Percentiles rank a stretch among this genome's conserved stretches.
phyloP scores from a whole-genome alignment of 1,140 invertebrate genomes.

The Ceratoteleas bidentatus region DNA sequence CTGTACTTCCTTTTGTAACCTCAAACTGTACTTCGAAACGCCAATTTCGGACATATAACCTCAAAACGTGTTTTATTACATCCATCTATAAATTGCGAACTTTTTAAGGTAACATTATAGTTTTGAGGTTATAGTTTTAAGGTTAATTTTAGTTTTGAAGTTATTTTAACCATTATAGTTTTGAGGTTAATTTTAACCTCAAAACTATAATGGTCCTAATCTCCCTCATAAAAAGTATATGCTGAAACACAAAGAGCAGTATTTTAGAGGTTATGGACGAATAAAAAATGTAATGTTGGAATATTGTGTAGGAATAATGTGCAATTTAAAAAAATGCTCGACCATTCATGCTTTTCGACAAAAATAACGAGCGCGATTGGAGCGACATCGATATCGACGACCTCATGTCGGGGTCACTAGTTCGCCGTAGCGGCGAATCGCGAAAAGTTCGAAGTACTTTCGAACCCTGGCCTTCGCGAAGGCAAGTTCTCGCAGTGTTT shows the following conservation, averaged over 20 bases:
- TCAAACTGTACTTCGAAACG: not conserved
- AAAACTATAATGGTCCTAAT: too few species aligned
- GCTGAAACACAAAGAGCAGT: too few species aligned
- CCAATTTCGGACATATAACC: too few species aligned
- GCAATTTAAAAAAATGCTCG: not conserved
- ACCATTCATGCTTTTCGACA: conserved; percentile 2
- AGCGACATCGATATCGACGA: conserved; percentile 55
- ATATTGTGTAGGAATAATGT: not conserved
- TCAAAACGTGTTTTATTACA: too few species aligned
- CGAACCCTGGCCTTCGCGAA: conserved; percentile 69
- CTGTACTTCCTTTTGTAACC: not conserved
- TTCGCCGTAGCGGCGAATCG: conserved; percentile 51
- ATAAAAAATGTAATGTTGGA: not conserved
- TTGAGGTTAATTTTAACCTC: too few species aligned
- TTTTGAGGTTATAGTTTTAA: too few species aligned
- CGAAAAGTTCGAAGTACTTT: conserved; percentile 75
- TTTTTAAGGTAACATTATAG: too few species aligned
- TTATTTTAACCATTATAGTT: too few species aligned
- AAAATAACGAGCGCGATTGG: conserved; percentile 16
- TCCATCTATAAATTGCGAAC: too few species aligned
- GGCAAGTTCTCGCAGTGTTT: conserved; percentile 60
- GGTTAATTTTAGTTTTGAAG: too few species aligned
- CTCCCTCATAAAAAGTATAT: too few species aligned
- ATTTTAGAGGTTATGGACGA: not conserved
- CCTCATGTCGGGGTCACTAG: conserved; percentile 56